Evolutionary conservation across 2,113 vertebrate species (phyloP), one percentile per base, ranked within the genome.

Genomic region (Archocentrus centrarchus): DNA sequence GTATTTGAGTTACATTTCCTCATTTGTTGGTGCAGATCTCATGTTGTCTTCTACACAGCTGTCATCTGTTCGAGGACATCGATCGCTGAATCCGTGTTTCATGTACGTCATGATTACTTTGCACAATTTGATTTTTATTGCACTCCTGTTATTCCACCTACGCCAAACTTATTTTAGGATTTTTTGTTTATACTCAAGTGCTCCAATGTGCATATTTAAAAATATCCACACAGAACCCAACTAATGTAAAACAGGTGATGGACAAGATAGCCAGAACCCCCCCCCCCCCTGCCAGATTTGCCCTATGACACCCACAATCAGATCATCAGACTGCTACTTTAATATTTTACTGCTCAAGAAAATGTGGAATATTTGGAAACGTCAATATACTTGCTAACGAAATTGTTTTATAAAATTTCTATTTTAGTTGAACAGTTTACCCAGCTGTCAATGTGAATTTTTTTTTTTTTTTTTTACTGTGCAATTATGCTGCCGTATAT

Each of bases 381-480:
- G 6, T 73, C 27, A 53, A 11, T 73, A n/a, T 53, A 53, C 10
- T 73, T 17, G 0, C 66, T 73, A 73, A 73, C 68, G 53, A 73
- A 10, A 73, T 73, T 53, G 66, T 53, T 73, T 53, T 32, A 73
- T 73, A 27, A 73, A 53, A 73, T 73, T 73, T 73, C 5, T 53
- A 53, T 73, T 73, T 73, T 50, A 32, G 44, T 70, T 32, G 44
- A 73, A 44, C 27, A 24, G 27, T 83, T 85, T 55, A 80, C 64
- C 50, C 82, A 81, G 64, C 87, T 80, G 60, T 50, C 76, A 73
- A 73, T 53, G 53, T 30, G 55, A 64, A 10, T 53, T 35, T 27
- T 76, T 58, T 76, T 76, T 68, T 76, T 76, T 68, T 68, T 30
- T 68, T 79, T 70, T 61, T 32, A 14, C 39, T 85, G 11, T 76